phyloP scores from a whole-genome alignment of 1,140 invertebrate species.

The Euwallacea similis region DNA sequence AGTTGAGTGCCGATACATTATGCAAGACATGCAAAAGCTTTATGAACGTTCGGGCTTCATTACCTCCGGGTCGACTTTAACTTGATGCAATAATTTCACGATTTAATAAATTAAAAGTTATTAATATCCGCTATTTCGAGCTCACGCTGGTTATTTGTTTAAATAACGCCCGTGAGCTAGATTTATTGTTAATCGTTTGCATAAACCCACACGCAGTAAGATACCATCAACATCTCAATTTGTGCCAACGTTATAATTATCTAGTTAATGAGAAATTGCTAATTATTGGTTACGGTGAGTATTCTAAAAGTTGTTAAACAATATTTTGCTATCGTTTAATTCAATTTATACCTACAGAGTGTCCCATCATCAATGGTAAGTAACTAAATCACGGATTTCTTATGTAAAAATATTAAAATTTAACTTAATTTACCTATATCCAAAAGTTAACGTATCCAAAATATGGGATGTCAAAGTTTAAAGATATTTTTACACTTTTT shows the following conservation, averaged over 20 bases:
- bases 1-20: too few species aligned
- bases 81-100: conserved; percentile 2
- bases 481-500: too few species aligned
- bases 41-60: neutral
- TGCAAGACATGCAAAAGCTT: too few species aligned
- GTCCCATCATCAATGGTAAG: too few species aligned
- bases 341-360: too few species aligned
- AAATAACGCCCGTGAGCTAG: conserved; percentile 17
- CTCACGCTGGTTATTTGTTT: conserved; percentile 18
- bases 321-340: too few species aligned
- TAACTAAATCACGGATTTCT: too few species aligned
- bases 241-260: conserved; percentile 22
- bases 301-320: too few species aligned
- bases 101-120: conserved; percentile 10
- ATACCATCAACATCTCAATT: conserved; percentile 26
- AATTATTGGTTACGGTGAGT: neutral
- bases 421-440: too few species aligned
- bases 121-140: conserved; percentile 9
- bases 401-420: too few species aligned
- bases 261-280: conserved; percentile 18
- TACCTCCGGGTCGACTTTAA: neutral
- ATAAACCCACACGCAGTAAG: conserved; percentile 18
- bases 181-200: conserved; percentile 21
- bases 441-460: too few species aligned
- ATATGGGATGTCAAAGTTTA: too few species aligned